Base-by-base conservation (phyloP, 1,140 invertebrate genomes). In the Arion vulgaris region DNA sequence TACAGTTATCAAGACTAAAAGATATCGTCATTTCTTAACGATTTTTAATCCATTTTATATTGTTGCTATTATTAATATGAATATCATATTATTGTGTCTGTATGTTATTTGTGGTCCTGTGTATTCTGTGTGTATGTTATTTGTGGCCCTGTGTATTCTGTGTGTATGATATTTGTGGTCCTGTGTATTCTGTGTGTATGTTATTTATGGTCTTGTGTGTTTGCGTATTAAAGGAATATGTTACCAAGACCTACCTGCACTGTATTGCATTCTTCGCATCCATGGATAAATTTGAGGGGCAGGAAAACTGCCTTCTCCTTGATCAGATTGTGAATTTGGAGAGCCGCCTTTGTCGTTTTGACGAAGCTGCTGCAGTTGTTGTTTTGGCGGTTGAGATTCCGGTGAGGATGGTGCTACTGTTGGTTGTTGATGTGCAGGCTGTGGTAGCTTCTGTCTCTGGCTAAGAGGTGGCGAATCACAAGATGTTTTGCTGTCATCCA, bases 221-320 rank as follows among this genome's bases (percentile, higher is more conserved):
- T n/a, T n/a, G n/a, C n/a, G n/a, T n/a, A n/a, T n/a, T n/a, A n/a
- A n/a, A n/a, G n/a, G n/a, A n/a, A n/a, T n/a, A n/a, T n/a, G 41
- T 45, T 7, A 45, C 41, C 15, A 15, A 7, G 41, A 82, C 90
- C 83, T 82, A 91, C 90, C 90, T 87, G 88, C 87, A 73, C 89
- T 87, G 83, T 91, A 91, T 81, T 91, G 90, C 90, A 91, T 91
- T 79, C 90, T 72, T 34, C 90, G 85, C 89, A 91, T 91, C 90
- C 90, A 91, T 15, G 90, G 90, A 80, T 91, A 91, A 68, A 91
- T 91, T 36, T 90, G 90, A 5, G 89, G 89, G 23, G 87, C 83
- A 28, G 87, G 82, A 74, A 86, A 89, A 53, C 84, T 36, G 84
- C 86, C 41, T 80, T 76, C 74, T 68, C 81, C 39, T 57, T 84